Conservation (phyloP, 92 coral and sea anemone species). For the Umimayanthus chanpuru region DNA sequence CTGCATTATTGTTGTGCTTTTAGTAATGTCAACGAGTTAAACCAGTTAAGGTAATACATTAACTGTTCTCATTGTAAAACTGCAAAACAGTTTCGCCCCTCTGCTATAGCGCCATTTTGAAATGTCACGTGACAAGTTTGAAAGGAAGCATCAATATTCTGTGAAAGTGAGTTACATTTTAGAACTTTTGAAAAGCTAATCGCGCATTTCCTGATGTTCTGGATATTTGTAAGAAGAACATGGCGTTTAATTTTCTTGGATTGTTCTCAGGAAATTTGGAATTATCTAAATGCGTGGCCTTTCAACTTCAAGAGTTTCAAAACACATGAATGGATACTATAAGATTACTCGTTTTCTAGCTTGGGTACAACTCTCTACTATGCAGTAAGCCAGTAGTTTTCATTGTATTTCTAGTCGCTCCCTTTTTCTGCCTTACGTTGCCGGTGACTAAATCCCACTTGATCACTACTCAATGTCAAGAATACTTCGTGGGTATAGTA, state of each 20-base stretch:
- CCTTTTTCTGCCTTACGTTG: too few relatives aligned
- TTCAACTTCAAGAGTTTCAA: not conserved
- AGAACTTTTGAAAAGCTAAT: not conserved
- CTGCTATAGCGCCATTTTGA: slow-evolving; percentile 20
- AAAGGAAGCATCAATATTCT: not conserved
- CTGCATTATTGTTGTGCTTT: too few relatives aligned
- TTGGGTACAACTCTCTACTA: too few relatives aligned
- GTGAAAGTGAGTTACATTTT: not conserved
- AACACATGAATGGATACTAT: too few relatives aligned
- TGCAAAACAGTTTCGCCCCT: not conserved
- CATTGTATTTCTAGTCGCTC: too few relatives aligned
- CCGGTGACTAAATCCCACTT: too few relatives aligned
- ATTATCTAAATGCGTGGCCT: not conserved
- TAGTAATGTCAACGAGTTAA: not conserved
- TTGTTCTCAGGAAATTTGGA: too few relatives aligned
- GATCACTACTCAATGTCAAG: too few relatives aligned
- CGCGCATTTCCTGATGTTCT: not conserved
- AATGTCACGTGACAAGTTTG: slow-evolving; percentile 35
- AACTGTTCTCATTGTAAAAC: too few relatives aligned
- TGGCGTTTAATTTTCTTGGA: not conserved
- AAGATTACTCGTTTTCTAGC: too few relatives aligned
- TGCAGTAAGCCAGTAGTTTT: too few relatives aligned
- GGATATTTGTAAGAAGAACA: not conserved
- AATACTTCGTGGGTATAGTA: too few relatives aligned
- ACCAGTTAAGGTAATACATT: not conserved